Evolutionary conservation across 2,113 vertebrate species (phyloP).

Genomic region (Siniperca knerii): DNA sequence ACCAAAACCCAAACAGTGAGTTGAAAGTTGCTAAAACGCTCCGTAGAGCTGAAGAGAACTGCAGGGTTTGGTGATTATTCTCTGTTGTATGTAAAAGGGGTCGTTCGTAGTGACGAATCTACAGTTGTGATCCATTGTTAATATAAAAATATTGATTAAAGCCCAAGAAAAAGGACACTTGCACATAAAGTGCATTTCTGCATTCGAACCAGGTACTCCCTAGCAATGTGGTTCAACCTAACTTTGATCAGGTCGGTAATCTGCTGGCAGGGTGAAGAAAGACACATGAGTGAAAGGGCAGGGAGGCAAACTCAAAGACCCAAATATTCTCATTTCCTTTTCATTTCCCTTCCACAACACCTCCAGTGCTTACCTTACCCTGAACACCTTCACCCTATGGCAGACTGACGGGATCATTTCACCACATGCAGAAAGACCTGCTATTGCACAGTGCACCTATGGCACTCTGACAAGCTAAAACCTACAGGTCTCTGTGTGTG

Average conservation of each 20-base stretch:
- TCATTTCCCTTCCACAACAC: constrained; percentile 73
- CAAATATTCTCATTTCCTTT: constrained; percentile 63
- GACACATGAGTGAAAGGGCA: neutral
- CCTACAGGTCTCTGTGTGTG: neutral
- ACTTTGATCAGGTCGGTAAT: neutral
- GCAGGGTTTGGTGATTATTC: neutral
- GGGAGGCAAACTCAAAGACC: constrained; percentile 2
- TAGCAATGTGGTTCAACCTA: neutral
- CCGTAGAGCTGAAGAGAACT: neutral
- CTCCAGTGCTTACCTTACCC: constrained; percentile 31
- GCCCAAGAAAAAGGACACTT: neutral
- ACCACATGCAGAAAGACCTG: constrained; percentile 23
- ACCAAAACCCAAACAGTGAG: neutral
- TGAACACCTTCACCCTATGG: constrained; percentile 18
- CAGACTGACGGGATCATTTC: constrained; percentile 26
- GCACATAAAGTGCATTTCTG: too few relatives aligned
- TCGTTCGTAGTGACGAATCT: too few relatives aligned
- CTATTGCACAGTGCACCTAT: constrained; percentile 19
- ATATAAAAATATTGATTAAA: neutral
- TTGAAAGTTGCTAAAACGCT: neutral
- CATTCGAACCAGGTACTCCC: neutral
- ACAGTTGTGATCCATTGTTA: neutral
- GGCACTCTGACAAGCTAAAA: neutral
- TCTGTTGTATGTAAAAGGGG: too few relatives aligned
- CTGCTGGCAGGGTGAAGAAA: neutral